Evolutionary conservation across 2,888 invertebrate genomes (phyloP).

Genomic region (Pristionchus japonicus): DNA sequence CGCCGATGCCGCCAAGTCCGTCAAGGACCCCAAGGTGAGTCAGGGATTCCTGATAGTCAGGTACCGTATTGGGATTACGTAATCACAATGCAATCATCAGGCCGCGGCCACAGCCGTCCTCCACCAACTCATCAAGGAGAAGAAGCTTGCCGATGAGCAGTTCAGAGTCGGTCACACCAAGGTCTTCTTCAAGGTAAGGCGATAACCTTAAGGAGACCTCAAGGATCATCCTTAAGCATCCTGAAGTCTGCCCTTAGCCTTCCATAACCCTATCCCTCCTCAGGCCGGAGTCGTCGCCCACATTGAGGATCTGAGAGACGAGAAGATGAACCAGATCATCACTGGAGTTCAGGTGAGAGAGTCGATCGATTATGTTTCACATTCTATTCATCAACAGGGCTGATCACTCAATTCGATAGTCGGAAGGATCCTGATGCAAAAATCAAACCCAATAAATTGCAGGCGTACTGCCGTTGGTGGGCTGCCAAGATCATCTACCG

Average conservation of each 20-base stretch:
- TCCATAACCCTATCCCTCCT: constrained; percentile 85
- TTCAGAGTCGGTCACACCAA: constrained; percentile 75
- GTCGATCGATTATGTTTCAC: background rate
- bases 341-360: constrained; percentile 83
- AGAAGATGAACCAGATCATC: constrained; percentile 93
- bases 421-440: background rate
- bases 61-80: background rate
- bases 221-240: too few species aligned
- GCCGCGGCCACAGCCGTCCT: constrained; percentile 64
- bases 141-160: constrained; percentile 88
- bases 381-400: background rate
- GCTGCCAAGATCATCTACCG: constrained; percentile 54
- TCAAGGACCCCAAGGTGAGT: constrained; percentile 65
- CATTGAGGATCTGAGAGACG: constrained; percentile 99
- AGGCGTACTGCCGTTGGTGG: constrained; percentile 64
- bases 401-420: constrained; percentile 13
- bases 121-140: constrained; percentile 83
- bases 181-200: constrained; percentile 71
- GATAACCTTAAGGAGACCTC: too few species aligned
- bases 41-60: background rate
- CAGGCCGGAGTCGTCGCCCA: constrained; percentile 99
- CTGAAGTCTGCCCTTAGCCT: background rate
- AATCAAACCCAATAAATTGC: background rate
- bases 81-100: background rate
- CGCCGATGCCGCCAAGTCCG: constrained; percentile 69